Evolutionary conservation across 1,140 invertebrate genomes (phyloP), one percentile per base, ranked within the genome.

Genomic region (Eumaeus atala): DNA sequence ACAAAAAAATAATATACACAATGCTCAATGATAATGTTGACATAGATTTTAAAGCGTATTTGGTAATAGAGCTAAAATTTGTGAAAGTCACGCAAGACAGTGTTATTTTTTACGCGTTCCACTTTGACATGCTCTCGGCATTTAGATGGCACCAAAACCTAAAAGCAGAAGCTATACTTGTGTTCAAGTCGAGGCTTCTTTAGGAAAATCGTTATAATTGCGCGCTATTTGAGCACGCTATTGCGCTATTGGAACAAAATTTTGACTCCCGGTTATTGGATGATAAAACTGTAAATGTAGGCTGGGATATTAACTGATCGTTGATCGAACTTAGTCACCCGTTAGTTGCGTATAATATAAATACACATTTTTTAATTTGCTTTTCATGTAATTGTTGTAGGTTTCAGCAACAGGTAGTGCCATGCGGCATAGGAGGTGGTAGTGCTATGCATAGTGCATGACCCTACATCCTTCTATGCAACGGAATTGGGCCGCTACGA

Each of bases 41-140:
- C 83, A 87, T 78, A 87, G 79, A 84, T 84, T 84, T 79, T 84
- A 84, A 83, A 77, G 72, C 70, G 74, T 77, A 82, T 87, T 87
- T 84, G 81, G 81, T 84, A 84, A 87, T 84, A 79, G 79, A 82
- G 80, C 69, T 74, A 70, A 72, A 72, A 67, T 68, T 76, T 81
- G 83, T 87, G 81, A 87, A 87, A 87, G 83, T 84, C 79, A 77
- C 76, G 67, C 72, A 84, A 74, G 77, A 64, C 53, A 64, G 71
- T 71, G 79, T 74, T 81, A 70, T 71, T 64, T 76, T 77, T 75
- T 79, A 63, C 63, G 62, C 69, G 79, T 72, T 72, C 80, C 68
- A 86, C 78, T 81, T 83, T 55, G 69, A 61, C 58, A 58, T 69
- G 62, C 67, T 71, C 71, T 74, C 71, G 68, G 68, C 67, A 72